phyloP scores from a whole-genome alignment of 2,888 invertebrate genomes.

The Argynnis bischoffii region DNA sequence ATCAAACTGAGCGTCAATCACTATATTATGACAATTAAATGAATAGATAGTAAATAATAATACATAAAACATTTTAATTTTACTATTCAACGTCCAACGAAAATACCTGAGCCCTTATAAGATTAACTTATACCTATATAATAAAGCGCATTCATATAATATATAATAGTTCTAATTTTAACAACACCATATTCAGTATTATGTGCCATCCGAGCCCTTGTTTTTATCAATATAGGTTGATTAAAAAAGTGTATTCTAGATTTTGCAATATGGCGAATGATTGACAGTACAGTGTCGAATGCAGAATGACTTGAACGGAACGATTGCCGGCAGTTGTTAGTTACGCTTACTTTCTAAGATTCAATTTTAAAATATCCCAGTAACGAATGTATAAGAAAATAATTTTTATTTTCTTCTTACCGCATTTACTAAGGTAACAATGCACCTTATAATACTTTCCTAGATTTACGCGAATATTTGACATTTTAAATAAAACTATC shows the following conservation, averaged over 20 bases:
- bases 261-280: conserved; percentile 17
- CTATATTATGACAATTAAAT: too few species aligned
- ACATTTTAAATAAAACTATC: too few species aligned
- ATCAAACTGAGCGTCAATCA: too few species aligned
- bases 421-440: background rate
- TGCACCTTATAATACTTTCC: too few species aligned
- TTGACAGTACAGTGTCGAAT: conserved; percentile 18
- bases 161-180: too few species aligned
- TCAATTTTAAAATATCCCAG: conserved; percentile 15
- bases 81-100: too few species aligned
- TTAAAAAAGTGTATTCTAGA: conserved; percentile 11
- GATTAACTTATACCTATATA: too few species aligned
- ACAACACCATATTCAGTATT: background rate
- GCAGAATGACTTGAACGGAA: conserved; percentile 13
- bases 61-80: too few species aligned
- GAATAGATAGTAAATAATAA: too few species aligned
- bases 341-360: conserved; percentile 20
- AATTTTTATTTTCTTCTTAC: conserved; percentile 3
- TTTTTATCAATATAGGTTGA: background rate
- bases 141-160: too few species aligned
- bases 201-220: background rate
- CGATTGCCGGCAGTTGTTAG: conserved; percentile 15
- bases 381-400: background rate
- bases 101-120: too few species aligned
- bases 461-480: too few species aligned